These are phyloP conservation scores for Rhinolophus sinicus DNA, from an alignment of 2,113 vertebrate genomes.

Conservation along the genomic window DNA sequence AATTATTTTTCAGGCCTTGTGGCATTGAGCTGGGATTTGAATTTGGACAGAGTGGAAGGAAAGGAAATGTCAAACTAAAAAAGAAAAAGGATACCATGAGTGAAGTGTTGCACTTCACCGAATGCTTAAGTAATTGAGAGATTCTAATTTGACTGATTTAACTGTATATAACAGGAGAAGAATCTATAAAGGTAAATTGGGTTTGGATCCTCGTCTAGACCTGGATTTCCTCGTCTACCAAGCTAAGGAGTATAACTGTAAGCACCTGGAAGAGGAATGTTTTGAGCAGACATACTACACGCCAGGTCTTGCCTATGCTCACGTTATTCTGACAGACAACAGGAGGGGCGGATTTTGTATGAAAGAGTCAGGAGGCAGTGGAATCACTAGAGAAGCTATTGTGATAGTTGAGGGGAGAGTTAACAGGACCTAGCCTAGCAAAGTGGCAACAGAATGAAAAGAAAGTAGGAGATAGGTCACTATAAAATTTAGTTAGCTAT, in stretches of 20 bases:
- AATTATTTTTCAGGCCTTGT: not conserved
- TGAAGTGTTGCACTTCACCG: not conserved
- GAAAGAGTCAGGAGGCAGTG: not conserved
- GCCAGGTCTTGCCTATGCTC: not conserved
- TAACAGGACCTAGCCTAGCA: not conserved
- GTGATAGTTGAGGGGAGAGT: not conserved
- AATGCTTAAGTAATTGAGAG: not conserved
- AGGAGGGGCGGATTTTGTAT: not conserved
- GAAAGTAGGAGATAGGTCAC: not conserved
- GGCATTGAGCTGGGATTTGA: not conserved
- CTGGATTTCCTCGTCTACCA: not conserved
- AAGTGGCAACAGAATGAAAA: not conserved
- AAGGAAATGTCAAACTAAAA: not conserved
- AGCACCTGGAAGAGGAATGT: not conserved
- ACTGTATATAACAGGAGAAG: not conserved
- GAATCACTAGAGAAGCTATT: not conserved
- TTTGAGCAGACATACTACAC: not conserved
- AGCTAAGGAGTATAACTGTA: not conserved
- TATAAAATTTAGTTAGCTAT: constrained; percentile 4
- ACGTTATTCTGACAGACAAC: not conserved
- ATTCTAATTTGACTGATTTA: not conserved
- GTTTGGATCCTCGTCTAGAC: not conserved
- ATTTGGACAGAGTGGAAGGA: not conserved
- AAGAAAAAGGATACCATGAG: not conserved
- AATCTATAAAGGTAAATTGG: not conserved